phyloP scores from a whole-genome alignment of 92 coral and sea anemone species.

The Porites divaricata region DNA sequence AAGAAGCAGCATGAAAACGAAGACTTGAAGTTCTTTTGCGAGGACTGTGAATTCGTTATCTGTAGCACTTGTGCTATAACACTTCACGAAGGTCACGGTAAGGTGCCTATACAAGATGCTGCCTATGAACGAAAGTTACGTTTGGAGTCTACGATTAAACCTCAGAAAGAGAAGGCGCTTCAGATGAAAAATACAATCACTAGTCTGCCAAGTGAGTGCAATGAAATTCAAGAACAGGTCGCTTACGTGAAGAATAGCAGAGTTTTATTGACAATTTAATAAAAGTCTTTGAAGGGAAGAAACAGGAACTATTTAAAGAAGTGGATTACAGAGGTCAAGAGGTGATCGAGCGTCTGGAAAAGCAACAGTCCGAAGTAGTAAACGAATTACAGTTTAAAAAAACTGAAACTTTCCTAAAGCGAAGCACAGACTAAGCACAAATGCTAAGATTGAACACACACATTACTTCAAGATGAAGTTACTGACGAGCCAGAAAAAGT shows the following conservation, averaged over 20 bases:
- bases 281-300: background rate
- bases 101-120: background rate
- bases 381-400: background rate
- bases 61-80: constrained; percentile 1
- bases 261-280: background rate
- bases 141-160: background rate
- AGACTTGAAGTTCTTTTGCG: constrained; percentile 5
- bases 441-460: constrained; percentile 12
- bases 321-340: background rate
- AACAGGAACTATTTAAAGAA: background rate
- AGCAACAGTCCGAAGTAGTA: background rate
- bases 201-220: background rate
- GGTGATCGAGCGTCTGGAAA: background rate
- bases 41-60: background rate
- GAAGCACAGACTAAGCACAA: constrained; percentile 16
- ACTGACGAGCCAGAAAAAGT: background rate
- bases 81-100: background rate
- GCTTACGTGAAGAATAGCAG: background rate
- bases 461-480: background rate
- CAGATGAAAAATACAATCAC: background rate
- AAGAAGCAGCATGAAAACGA: background rate
- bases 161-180: background rate
- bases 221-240: background rate
- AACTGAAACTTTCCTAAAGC: background rate
- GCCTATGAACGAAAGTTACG: background rate